Conservation (phyloP, 2,888 invertebrate genomes). For the Acleris laterana region DNA sequence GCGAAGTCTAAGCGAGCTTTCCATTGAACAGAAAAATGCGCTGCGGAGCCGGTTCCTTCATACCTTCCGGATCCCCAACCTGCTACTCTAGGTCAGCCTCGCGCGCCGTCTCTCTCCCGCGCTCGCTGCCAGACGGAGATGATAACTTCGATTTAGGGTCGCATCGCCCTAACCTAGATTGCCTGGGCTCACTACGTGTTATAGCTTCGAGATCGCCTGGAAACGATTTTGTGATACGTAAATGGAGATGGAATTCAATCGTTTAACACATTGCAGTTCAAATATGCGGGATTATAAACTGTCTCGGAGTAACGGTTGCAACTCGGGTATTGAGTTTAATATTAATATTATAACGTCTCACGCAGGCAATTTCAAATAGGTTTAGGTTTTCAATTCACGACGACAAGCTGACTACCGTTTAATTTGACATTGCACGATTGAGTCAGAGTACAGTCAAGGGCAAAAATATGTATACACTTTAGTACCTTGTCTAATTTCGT, state of each 20-base stretch:
- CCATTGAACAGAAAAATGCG: slow-evolving; percentile 83
- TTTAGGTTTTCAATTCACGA: no score
- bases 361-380: neutral
- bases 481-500: no score
- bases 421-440: neutral
- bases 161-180: slow-evolving; percentile 82
- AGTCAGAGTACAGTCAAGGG: no score
- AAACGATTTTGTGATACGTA: slow-evolving; percentile 31
- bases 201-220: slow-evolving; percentile 46
- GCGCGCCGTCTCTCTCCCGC: slow-evolving; percentile 66
- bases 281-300: no score
- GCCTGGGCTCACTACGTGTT: slow-evolving; percentile 67
- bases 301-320: no score
- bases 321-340: neutral
- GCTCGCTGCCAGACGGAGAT: slow-evolving; percentile 59
- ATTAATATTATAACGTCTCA: neutral
- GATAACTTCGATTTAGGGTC: slow-evolving; percentile 77
- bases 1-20: slow-evolving; percentile 73
- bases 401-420: no score
- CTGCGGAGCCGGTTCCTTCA: slow-evolving; percentile 76
- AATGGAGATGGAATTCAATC: slow-evolving; percentile 13
- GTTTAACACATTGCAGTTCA: neutral
- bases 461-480: no score
- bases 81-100: slow-evolving; percentile 79
- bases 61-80: slow-evolving; percentile 84